These are phyloP conservation scores for Rallus crepitans DNA, from an alignment of 2,797 vertebrate genomes.

Conservation along the genomic window DNA sequence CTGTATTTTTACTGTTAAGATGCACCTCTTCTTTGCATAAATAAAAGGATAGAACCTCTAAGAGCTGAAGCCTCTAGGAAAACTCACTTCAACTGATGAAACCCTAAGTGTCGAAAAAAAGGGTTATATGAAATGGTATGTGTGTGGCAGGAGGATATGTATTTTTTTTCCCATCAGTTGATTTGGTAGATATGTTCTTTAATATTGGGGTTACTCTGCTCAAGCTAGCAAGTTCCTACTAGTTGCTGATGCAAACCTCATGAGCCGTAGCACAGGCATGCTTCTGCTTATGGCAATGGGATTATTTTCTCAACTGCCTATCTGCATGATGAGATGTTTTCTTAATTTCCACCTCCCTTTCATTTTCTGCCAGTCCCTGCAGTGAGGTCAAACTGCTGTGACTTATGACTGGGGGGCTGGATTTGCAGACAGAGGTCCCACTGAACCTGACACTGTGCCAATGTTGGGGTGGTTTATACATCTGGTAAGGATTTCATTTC, in stretches of 20 bases:
- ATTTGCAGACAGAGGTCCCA: not conserved
- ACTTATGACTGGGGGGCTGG: not conserved
- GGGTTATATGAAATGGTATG: not conserved
- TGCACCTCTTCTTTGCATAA: not conserved
- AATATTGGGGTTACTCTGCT: not conserved
- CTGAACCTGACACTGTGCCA: fast-evolving
- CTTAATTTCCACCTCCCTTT: not conserved
- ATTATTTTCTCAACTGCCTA: not conserved
- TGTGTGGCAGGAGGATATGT: not conserved
- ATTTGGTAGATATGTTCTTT: not conserved
- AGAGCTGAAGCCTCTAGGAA: not conserved
- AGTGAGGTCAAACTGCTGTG: not conserved
- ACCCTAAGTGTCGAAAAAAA: not conserved
- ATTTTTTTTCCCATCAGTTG: not conserved
- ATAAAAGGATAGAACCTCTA: not conserved
- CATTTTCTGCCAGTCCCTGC: not conserved
- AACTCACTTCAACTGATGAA: not conserved
- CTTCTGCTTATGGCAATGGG: not conserved
- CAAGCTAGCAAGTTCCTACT: not conserved
- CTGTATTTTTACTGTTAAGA: not conserved
- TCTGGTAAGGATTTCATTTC: not conserved
- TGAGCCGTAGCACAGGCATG: fast-evolving
- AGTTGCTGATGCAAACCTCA: not conserved
- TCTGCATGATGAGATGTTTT: not conserved
- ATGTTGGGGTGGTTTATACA: fast-evolving